These are phyloP conservation scores for Parapristionchus giblindavisi DNA, from an alignment of 2,888 invertebrate genomes.

Conservation along the genomic window DNA sequence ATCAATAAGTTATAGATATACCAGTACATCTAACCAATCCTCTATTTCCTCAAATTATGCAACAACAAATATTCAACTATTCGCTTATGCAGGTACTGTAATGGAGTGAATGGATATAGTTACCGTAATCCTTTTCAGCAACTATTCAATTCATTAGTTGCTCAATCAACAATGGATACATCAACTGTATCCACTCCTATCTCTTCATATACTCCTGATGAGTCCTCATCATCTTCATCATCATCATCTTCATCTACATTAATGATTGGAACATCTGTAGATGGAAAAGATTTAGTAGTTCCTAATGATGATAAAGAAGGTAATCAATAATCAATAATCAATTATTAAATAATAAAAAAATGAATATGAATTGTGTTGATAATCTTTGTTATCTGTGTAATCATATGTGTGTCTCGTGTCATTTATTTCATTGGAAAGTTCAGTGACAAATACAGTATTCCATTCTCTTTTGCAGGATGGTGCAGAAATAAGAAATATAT, in stretches of 20 bases:
- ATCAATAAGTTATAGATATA: no score
- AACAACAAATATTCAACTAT: slow-evolving; percentile 35
- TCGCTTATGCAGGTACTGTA: slow-evolving; percentile 32
- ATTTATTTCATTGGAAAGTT: no score
- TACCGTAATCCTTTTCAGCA: slow-evolving; percentile 5
- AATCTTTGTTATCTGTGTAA: no score
- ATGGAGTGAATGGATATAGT: neutral
- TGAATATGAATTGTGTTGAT: neutral
- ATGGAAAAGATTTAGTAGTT: slow-evolving; percentile 46
- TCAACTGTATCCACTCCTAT: neutral
- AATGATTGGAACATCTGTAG: slow-evolving; percentile 12
- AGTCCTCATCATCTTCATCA: neutral
- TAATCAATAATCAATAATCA: slow-evolving; percentile 28
- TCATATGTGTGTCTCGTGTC: no score
- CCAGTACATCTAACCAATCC: slow-evolving; percentile 36
- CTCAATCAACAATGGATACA: slow-evolving; percentile 3
- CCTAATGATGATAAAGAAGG: slow-evolving; percentile 68
- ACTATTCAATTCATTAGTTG: slow-evolving; percentile 18
- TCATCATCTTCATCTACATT: no score
- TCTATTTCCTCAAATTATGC: slow-evolving; percentile 37
- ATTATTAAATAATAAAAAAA: slow-evolving; percentile 1
- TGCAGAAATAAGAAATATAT: slow-evolving; percentile 69
- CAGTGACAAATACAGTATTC: neutral
- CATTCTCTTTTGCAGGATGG: slow-evolving; percentile 57
- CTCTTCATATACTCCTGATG: neutral